Evolutionary conservation across 35 echinoderm and acorn worm genomes (phyloP), one percentile per base, ranked within the genome.

Genomic region (Holothuria glaberrima): DNA sequence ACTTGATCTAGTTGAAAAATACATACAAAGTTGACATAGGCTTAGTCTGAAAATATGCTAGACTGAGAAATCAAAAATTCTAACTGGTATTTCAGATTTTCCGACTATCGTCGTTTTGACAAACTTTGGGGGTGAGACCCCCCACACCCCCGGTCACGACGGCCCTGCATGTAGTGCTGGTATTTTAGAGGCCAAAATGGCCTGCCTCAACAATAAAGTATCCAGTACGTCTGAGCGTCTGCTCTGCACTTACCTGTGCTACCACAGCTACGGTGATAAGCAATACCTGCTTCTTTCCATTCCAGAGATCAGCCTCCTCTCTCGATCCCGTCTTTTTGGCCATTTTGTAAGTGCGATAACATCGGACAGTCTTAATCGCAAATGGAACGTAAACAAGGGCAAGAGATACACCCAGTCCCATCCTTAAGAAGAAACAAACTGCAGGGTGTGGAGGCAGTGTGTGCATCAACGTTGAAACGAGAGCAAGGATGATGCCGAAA

Each of bases 371-470:
- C 66, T 93, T 97, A 30, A 93, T 91, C 0, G 83, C 92, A 46
- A 97, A 81, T 2, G 94, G 94, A 63, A 72, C 88, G 56, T 92
- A 97, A n/a, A 97, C 91, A 46, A 97, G 48, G 9, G 85, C 33
- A 24, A 89, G 92, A 5, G 80, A 60, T 17, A 97, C 30, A 7
- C 80, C 83, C 22, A 67, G 64, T 20, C 58, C 48, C 16, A 76
- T 44, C 18, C 94, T 66, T 36, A 68, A 60, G 12, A 97, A 34
- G 63, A 74, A 86, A 27, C 94, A 97, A 36, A 88, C 27, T 4
- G 27, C 80, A 0, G 31, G 22, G 0, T 69, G 36, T 7, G 94
- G 94, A 29, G 72, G n/a, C 13, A 93, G 35, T 9, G 86, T 58
- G 22, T 82, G 65, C 66, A 86, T 73, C 21, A 89, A 29, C 20